A percentile compares a stretch with the other conserved stretches of the same genome.
Conservation (phyloP, 2,797 vertebrate species). For the Botia almorhae region DNA sequence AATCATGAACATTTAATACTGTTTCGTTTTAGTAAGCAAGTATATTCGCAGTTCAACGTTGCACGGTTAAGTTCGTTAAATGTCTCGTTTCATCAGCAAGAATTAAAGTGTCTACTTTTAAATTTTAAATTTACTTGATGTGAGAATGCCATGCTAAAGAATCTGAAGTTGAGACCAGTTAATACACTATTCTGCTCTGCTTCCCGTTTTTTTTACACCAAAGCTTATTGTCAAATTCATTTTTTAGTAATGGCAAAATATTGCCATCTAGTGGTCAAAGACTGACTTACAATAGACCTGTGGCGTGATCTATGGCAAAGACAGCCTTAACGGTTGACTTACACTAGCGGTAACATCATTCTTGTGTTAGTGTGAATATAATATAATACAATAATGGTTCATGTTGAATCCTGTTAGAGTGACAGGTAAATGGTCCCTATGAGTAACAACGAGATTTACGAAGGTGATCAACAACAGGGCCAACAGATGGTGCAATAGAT, state of each 20-base stretch:
- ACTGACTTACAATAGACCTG: neutral
- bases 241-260: constrained; percentile 32
- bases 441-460: neutral
- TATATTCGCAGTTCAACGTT: neutral
- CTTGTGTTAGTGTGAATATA: no score
- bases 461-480: neutral
- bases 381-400: neutral
- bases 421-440: neutral
- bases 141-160: neutral
- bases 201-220: neutral
- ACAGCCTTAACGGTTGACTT: neutral
- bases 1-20: constrained; percentile 28
- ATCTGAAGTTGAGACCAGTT: constrained; percentile 1
- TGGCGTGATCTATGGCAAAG: neutral
- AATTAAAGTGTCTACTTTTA: neutral
- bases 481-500: neutral
- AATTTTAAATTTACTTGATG: neutral
- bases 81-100: neutral
- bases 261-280: constrained; percentile 42
- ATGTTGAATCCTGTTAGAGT: neutral
- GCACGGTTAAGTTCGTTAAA: neutral
- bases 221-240: neutral
- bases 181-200: neutral
- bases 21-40: neutral
- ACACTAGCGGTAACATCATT: neutral